Evolutionary conservation across 2,797 vertebrate species (phyloP).

Genomic region (Pipistrellus pygmaeus): DNA sequence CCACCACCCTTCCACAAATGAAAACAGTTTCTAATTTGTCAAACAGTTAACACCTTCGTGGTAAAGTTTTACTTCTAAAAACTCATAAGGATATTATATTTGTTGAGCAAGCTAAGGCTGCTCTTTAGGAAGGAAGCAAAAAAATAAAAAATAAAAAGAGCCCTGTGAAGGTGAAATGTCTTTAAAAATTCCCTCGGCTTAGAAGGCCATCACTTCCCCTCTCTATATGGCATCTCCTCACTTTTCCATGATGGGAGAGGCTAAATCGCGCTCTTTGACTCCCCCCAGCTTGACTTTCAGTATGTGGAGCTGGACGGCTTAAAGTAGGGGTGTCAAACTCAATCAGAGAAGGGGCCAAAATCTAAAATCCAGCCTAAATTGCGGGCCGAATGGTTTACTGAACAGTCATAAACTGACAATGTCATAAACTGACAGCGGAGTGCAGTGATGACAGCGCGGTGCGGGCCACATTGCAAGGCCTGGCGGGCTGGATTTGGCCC

Average conservation of each 20-base stretch:
- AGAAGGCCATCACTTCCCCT: not conserved
- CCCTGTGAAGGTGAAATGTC: not conserved
- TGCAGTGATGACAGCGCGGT: too few species aligned
- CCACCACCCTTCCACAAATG: not conserved
- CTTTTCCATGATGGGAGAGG: not conserved
- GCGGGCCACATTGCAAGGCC: too few species aligned
- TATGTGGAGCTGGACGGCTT: not conserved
- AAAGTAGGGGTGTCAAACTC: too few species aligned
- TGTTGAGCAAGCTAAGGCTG: not conserved
- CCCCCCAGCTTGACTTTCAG: not conserved
- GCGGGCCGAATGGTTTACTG: too few species aligned
- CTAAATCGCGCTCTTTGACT: not conserved
- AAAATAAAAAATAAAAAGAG: not conserved
- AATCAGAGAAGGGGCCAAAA: too few species aligned
- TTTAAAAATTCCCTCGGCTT: not conserved
- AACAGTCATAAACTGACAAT: too few species aligned
- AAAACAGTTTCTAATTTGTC: constrained; percentile 59
- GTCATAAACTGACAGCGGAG: too few species aligned
- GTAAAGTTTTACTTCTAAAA: constrained; percentile 50
- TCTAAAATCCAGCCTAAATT: too few species aligned
- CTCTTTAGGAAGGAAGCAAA: constrained; percentile 6
- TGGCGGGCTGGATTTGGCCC: too few species aligned
- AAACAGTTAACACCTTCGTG: constrained; percentile 57
- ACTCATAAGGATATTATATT: not conserved
- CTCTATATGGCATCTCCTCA: not conserved